Conservation (phyloP, 2,888 invertebrate genomes). For the Tipula helvola region DNA sequence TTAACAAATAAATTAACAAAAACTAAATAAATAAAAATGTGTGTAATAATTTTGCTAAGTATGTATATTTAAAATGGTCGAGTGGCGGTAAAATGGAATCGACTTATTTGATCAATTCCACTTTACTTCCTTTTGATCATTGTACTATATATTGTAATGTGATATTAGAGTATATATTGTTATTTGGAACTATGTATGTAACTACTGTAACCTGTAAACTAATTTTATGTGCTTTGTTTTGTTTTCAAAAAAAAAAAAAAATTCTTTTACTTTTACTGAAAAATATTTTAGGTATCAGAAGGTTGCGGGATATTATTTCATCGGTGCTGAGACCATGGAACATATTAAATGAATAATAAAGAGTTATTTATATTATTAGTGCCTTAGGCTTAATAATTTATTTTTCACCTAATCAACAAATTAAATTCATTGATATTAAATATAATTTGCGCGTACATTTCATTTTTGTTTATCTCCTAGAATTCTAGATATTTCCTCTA, state of each 20-base stretch:
- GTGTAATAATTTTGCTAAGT: background rate
- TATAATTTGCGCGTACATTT: background rate
- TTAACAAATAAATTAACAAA: background rate
- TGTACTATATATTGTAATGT: background rate
- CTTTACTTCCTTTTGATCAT: background rate
- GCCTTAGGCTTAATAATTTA: background rate
- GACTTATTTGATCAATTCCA: background rate
- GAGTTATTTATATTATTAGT: background rate
- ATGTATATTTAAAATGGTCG: background rate
- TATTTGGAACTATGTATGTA: background rate
- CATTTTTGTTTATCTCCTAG: too few relatives aligned
- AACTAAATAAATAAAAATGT: background rate
- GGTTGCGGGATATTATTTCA: background rate
- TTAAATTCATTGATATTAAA: background rate
- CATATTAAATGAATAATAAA: background rate
- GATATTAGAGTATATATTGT: background rate
- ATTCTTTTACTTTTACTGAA: background rate
- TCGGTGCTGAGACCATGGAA: background rate
- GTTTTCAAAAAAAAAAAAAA: background rate
- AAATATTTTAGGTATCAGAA: background rate
- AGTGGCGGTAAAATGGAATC: background rate
- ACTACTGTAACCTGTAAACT: background rate
- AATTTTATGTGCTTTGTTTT: background rate
- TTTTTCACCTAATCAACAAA: too few relatives aligned
- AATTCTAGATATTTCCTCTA: too few relatives aligned